Evolutionary conservation across 2,797 vertebrate species (phyloP), one percentile per base, ranked within the genome.

Genomic region (Artibeus lituratus): DNA sequence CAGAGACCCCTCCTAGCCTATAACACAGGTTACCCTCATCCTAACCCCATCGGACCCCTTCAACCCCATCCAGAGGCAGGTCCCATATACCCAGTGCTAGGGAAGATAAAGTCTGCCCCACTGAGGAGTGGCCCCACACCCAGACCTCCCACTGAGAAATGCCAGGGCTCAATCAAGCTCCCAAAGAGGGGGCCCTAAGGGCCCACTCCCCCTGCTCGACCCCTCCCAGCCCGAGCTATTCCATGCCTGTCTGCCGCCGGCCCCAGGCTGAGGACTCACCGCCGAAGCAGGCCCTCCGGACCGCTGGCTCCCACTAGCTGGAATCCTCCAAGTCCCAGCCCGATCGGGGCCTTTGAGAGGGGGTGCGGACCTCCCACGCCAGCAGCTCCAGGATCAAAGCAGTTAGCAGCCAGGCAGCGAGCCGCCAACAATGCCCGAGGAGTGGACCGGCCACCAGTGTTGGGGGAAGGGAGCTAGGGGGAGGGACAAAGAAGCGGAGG

Each of bases 401-500:
- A 3, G 88, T 67, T 82, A 47, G 21, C 82, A 69, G 78, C 89
- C 21, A 74, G 81, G 94, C 80, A 69, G 76, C 72, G 0, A 72
- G 87, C 96, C 70, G 96, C 96, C 96, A 88, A 95, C 97, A 90
- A 76, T 55, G 97, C 95, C 96, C 86, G 39, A 91, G 96, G 89
- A 95, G 96, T 96, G 96, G 96, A 91, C 93, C 94, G 76, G 94
- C 95, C 94, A 90, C 95, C 85, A 70, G 86, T 53, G 70, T 95
- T 87, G 89, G 97, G 97, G 97, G 95, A 96, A 97, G 95, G 96
- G 97, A 96, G 96, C 88, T 91, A 92, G 95, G 91, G 97, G 96
- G 97, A 96, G 97, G 97, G 96, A 97, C 97, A 97, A 97, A 97
- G 97, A 90, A 96, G 91, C 90, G 94, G 96, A 96, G 97, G 96